Conservation (phyloP, 2,888 invertebrate species). For the Pammene fasciana region DNA sequence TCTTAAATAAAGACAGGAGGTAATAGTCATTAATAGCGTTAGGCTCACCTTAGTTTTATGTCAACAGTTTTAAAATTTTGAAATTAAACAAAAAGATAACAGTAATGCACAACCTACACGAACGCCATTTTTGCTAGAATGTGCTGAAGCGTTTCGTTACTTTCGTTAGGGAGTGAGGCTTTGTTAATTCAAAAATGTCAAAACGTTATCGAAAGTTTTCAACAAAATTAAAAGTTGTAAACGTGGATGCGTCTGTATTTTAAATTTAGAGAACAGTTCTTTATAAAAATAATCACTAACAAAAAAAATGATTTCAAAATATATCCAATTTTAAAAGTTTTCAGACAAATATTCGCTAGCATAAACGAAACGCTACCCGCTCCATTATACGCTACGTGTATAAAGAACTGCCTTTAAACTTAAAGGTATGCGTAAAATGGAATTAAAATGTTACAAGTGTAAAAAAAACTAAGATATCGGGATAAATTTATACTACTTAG, state of each 20-base stretch:
- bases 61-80: constrained; percentile 71
- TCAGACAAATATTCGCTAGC: background rate
- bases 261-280: background rate
- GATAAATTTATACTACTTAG: no score
- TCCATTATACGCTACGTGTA: background rate
- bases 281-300: background rate
- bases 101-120: constrained; percentile 71
- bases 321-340: background rate
- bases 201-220: constrained; percentile 14
- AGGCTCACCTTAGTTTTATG: constrained; percentile 67
- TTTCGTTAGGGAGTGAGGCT: constrained; percentile 31
- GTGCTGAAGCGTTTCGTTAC: constrained; percentile 41
- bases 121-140: constrained; percentile 70
- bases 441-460: constrained; percentile 5
- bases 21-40: background rate
- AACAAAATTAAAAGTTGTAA: background rate
- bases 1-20: constrained; percentile 23
- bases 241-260: background rate
- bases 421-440: constrained; percentile 3
- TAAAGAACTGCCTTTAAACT: no score
- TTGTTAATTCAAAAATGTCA: constrained; percentile 25
- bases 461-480: background rate
- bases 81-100: constrained; percentile 67
- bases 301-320: background rate
- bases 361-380: constrained; percentile 21